These are phyloP conservation scores for Kradibia gibbosae DNA, from an alignment of 1,140 invertebrate genomes.

Conservation along the genomic window DNA sequence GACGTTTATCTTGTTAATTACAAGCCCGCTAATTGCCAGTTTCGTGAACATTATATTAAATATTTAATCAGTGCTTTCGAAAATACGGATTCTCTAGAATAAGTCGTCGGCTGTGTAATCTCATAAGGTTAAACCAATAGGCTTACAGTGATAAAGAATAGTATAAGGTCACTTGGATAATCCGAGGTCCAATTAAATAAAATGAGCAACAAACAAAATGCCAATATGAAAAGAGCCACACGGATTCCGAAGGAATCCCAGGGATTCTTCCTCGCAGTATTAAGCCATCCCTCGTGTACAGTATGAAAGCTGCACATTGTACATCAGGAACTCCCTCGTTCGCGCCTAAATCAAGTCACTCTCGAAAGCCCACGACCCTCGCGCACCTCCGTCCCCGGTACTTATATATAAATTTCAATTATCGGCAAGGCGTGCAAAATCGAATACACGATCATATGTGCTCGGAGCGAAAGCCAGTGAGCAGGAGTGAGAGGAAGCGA, in stretches of 20 bases:
- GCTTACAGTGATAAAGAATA: neutral
- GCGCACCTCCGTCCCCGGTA: neutral
- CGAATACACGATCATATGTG: slow-evolving; percentile 50
- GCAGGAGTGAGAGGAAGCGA: slow-evolving; percentile 15
- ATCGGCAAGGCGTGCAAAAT: slow-evolving; percentile 46
- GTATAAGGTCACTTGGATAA: no score
- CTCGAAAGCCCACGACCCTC: slow-evolving; percentile 18
- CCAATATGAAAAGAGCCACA: slow-evolving; percentile 3
- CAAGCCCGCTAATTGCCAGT: neutral
- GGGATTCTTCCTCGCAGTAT: slow-evolving; percentile 8
- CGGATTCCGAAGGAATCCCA: neutral
- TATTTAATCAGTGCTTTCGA: neutral
- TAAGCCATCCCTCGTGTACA: slow-evolving; percentile 22
- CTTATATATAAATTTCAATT: slow-evolving; percentile 53
- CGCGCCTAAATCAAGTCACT: slow-evolving; percentile 45
- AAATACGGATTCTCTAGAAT: no score
- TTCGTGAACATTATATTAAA: neutral
- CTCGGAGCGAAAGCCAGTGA: neutral
- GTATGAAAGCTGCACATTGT: slow-evolving; percentile 17
- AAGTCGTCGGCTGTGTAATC: no score
- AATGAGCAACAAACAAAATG: neutral
- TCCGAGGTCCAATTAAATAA: neutral
- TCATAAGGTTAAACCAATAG: neutral
- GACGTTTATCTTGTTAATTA: neutral
- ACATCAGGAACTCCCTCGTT: slow-evolving; percentile 7